Percentiles rank a stretch among this genome's conserved stretches.
Conservation (phyloP, 53 echinoderm and acorn worm genomes). For the Paelopatides confundens region DNA sequence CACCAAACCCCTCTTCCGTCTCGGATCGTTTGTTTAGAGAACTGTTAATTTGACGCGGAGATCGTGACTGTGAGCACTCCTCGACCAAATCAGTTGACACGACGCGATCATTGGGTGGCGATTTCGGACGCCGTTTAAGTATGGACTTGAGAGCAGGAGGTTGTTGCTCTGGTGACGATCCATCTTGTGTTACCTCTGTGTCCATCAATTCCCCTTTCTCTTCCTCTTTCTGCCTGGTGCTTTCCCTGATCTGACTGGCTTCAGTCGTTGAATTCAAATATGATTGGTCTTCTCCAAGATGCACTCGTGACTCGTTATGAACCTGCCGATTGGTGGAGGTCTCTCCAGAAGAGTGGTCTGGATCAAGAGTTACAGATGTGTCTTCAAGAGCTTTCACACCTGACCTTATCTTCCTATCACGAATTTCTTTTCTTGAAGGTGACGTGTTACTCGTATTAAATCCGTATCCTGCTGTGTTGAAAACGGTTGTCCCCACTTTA, state of each 20-base stretch:
- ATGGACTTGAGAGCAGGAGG: conserved; percentile 18
- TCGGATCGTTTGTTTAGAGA: background rate
- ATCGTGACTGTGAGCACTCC: background rate
- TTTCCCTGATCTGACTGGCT: background rate
- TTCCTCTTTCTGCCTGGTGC: background rate
- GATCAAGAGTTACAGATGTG: background rate
- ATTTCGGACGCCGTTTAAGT: conserved; percentile 36
- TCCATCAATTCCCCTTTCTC: conserved; percentile 18
- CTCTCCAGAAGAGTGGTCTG: background rate
- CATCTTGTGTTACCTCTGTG: background rate
- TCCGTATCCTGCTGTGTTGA: conserved; percentile 23
- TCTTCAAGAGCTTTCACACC: conserved; percentile 26
- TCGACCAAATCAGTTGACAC: background rate
- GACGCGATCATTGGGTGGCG: background rate
- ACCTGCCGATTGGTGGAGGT: background rate
- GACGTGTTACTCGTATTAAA: background rate
- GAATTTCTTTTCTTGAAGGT: background rate
- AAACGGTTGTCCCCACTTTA: background rate
- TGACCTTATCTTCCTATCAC: conserved; percentile 15
- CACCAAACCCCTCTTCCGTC: background rate
- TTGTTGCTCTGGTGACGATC: background rate
- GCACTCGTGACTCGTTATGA: background rate
- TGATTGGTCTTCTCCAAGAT: background rate
- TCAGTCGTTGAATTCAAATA: background rate
- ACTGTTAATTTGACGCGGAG: conserved; percentile 20